These are phyloP conservation scores for Agrotis exclamationis DNA, from an alignment of 2,888 invertebrate species.

Conservation along the genomic window DNA sequence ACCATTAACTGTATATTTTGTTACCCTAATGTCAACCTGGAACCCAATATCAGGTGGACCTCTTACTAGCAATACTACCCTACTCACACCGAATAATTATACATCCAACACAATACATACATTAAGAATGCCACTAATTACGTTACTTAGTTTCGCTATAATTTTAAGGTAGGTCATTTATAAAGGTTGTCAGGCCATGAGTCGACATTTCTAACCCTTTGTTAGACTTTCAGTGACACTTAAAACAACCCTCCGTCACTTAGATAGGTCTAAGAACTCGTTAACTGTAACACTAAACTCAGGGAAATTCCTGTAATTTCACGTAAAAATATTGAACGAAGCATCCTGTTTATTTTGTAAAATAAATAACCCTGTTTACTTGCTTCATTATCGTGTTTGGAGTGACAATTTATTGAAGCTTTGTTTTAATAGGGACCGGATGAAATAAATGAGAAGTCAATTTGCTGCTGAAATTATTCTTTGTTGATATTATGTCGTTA, in stretches of 20 bases:
- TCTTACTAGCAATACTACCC: constrained; percentile 30
- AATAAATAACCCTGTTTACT: constrained; percentile 35
- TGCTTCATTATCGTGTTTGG: constrained; percentile 45
- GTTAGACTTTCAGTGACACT: constrained; percentile 70
- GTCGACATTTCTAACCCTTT: constrained; percentile 72
- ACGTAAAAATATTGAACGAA: constrained; percentile 39
- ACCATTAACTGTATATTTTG: constrained; percentile 39
- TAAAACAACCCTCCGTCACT: constrained; percentile 70
- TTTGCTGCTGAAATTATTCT: constrained; percentile 6
- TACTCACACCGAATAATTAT: constrained; percentile 40
- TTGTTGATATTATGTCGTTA: not conserved
- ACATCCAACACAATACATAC: constrained; percentile 51
- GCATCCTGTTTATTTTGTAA: constrained; percentile 28
- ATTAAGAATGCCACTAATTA: constrained; percentile 60
- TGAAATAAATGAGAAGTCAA: constrained; percentile 11
- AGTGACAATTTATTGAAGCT: constrained; percentile 23
- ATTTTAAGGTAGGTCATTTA: constrained; percentile 51
- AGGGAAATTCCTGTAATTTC: constrained; percentile 45
- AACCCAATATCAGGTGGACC: constrained; percentile 29
- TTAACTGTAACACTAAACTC: constrained; percentile 61
- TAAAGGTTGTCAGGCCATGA: constrained; percentile 65
- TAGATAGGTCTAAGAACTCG: constrained; percentile 66
- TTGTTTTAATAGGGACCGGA: constrained; percentile 37
- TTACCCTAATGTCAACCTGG: constrained; percentile 29
- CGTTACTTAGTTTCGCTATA: constrained; percentile 47